phyloP scores from a whole-genome alignment of 1,140 invertebrate genomes.

The Trachymyrmex septentrionalis region DNA sequence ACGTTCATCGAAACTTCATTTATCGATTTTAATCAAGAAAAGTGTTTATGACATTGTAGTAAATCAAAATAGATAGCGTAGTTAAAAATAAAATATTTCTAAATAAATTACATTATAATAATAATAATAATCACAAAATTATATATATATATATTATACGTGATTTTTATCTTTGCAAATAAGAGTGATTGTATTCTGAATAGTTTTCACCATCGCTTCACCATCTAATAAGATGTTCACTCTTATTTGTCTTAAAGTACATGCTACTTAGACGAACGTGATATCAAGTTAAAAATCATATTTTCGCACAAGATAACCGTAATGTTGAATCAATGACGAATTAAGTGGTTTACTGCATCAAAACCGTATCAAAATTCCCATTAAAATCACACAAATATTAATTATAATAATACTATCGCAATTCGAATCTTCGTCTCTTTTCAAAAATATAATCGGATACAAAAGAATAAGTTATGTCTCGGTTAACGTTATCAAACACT shows the following conservation, averaged over 20 bases:
- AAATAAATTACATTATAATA: background rate
- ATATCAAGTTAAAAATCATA: background rate
- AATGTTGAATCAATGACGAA: conserved; percentile 20
- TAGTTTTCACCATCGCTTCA: background rate
- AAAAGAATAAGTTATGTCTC: background rate
- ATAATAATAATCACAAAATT: background rate
- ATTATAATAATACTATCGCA: conserved; percentile 17
- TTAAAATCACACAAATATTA: conserved; percentile 16
- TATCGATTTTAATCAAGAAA: background rate
- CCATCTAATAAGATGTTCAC: background rate
- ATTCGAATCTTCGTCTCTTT: background rate
- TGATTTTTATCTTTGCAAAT: background rate
- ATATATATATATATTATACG: background rate
- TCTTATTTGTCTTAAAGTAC: conserved; percentile 7
- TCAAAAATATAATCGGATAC: background rate
- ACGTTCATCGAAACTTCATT: background rate
- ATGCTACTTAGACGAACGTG: background rate
- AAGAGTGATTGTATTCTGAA: background rate
- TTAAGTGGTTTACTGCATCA: background rate
- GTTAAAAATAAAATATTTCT: background rate
- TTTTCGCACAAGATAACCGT: conserved; percentile 1
- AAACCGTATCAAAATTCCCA: background rate
- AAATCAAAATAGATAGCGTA: conserved; percentile 10
- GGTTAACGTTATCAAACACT: background rate
- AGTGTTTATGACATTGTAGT: background rate